phyloP scores from a whole-genome alignment of 2,797 vertebrate genomes.

The Cyclura pinguis region DNA sequence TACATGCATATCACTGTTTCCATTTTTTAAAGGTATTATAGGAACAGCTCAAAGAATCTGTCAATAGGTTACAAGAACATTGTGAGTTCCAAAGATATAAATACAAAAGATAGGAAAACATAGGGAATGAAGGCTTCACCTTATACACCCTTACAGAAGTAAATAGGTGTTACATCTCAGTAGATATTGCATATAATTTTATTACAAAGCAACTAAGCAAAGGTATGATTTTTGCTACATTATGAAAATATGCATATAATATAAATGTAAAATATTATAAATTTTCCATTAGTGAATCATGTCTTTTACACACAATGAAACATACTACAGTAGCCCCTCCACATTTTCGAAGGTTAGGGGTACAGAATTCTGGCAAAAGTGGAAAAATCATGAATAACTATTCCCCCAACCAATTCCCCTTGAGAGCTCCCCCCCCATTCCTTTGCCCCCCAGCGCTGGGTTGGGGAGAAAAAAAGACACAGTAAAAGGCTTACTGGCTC shows the following conservation, averaged over 20 bases:
- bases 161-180: neutral
- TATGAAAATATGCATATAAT: neutral
- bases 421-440: too few species aligned
- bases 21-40: neutral
- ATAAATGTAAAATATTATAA: neutral
- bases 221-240: neutral
- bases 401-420: too few species aligned
- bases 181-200: neutral
- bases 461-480: too few species aligned
- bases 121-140: neutral
- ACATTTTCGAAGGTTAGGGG: too few species aligned
- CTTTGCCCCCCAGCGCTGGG: too few species aligned
- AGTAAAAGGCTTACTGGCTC: too few species aligned
- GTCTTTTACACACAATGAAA: too few species aligned
- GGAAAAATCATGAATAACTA: too few species aligned
- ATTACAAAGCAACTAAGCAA: neutral
- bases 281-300: neutral
- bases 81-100: neutral
- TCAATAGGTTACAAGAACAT: neutral
- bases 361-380: too few species aligned
- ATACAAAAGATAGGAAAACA: neutral
- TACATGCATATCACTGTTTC: neutral
- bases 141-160: neutral
- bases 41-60: neutral
- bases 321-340: too few species aligned